phyloP scores from a whole-genome alignment of 2,888 invertebrate genomes.

The Bombylius discolor region DNA sequence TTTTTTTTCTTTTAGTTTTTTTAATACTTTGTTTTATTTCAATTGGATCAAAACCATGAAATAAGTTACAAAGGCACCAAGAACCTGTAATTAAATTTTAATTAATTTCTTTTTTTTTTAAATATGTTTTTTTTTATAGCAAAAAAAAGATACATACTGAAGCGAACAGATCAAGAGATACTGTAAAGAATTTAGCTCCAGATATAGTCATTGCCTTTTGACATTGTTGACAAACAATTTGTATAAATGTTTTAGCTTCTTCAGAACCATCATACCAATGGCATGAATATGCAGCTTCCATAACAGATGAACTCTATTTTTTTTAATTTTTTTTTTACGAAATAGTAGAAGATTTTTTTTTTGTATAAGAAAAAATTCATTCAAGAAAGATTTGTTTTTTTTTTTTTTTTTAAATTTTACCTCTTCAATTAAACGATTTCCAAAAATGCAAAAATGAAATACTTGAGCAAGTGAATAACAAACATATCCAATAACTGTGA shows the following conservation, averaged over 20 bases:
- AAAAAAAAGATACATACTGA: slow-evolving; percentile 45
- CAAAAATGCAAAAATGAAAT: slow-evolving; percentile 76
- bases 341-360: slow-evolving; percentile 12
- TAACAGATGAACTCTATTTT: slow-evolving; percentile 72
- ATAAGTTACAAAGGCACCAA: slow-evolving; percentile 78
- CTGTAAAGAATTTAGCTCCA: slow-evolving; percentile 80
- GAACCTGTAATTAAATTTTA: slow-evolving; percentile 44
- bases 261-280: slow-evolving; percentile 86
- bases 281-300: slow-evolving; percentile 83
- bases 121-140: not conserved
- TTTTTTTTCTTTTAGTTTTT: too few species aligned
- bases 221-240: slow-evolving; percentile 82
- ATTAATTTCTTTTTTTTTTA: not conserved
- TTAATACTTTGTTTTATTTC: slow-evolving; percentile 42
- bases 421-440: slow-evolving; percentile 77
- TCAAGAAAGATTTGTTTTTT: too few species aligned
- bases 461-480: slow-evolving; percentile 72
- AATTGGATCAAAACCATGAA: slow-evolving; percentile 86
- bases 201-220: slow-evolving; percentile 82
- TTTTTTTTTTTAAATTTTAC: slow-evolving; percentile 31
- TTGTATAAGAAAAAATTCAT: too few species aligned
- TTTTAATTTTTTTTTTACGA: slow-evolving; percentile 25
- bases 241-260: slow-evolving; percentile 80
- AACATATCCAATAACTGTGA: slow-evolving; percentile 65
- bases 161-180: slow-evolving; percentile 74